Evolutionary conservation across 2,113 vertebrate genomes (phyloP).

Genomic region (Lanius ludovicianus): DNA sequence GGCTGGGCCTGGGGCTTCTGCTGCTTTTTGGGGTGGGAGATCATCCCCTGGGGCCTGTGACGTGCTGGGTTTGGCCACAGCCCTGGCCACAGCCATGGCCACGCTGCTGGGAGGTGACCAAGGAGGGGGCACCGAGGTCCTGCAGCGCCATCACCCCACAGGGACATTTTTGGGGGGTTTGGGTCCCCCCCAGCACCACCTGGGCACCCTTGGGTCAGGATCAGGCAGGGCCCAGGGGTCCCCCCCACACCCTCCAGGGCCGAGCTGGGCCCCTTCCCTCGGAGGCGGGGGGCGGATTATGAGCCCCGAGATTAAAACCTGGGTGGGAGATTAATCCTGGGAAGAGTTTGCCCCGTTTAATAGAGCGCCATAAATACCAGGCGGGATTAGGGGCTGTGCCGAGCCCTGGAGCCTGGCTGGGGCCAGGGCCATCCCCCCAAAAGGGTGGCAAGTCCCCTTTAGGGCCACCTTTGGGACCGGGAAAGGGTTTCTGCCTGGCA

Average conservation of each 20-base stretch:
- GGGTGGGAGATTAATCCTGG: neutral
- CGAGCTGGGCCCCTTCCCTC: neutral
- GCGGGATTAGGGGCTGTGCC: neutral
- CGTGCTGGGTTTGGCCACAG: accelerated
- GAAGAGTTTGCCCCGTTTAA: neutral
- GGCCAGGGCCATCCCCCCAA: accelerated
- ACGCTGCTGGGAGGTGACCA: neutral
- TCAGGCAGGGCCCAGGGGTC: accelerated
- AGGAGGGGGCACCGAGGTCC: accelerated
- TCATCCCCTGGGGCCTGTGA: accelerated
- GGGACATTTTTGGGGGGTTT: accelerated
- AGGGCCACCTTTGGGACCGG: neutral
- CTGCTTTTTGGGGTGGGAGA: neutral
- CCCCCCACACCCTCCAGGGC: accelerated
- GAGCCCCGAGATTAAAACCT: neutral
- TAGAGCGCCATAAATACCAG: neutral
- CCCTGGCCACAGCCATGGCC: too few relatives aligned
- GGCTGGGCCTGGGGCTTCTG: neutral
- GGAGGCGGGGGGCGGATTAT: neutral
- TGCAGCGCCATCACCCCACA: accelerated
- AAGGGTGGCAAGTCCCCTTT: neutral
- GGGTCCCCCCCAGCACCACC: accelerated
- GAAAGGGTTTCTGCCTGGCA: neutral
- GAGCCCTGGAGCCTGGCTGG: neutral
- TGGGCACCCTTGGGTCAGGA: neutral